phyloP scores from a whole-genome alignment of 2,888 invertebrate genomes.

The Chymomyza caudatula region DNA sequence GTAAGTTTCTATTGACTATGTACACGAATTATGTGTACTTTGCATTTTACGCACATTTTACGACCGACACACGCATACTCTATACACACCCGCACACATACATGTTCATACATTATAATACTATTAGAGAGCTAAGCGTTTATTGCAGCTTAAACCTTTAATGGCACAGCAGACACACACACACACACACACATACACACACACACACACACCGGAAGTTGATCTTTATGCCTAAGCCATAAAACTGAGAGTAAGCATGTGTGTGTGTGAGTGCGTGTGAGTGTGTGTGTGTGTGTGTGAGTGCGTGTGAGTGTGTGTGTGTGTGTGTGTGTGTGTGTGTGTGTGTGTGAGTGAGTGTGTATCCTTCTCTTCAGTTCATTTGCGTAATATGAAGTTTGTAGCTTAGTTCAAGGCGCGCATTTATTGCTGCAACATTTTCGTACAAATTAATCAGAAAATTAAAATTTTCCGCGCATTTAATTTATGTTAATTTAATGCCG shows the following conservation, averaged over 20 bases:
- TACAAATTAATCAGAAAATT: no score
- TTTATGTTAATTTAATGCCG: background rate
- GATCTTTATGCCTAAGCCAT: background rate
- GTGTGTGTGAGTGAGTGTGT: slow-evolving; percentile 3
- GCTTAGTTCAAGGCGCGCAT: slow-evolving; percentile 42
- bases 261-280: background rate
- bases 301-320: no score
- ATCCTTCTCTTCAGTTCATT: slow-evolving; percentile 15
- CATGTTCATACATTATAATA: background rate
- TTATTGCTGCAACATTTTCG: no score
- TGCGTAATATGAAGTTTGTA: slow-evolving; percentile 27
- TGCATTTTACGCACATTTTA: slow-evolving; percentile 71
- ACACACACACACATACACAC: slow-evolving; percentile 1
- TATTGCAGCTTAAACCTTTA: slow-evolving; percentile 64
- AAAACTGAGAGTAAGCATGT: slow-evolving; percentile 1
- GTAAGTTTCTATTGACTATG: no score
- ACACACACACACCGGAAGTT: no score
- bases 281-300: slow-evolving; percentile 6
- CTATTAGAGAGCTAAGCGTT: slow-evolving; percentile 40
- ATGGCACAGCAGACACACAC: slow-evolving; percentile 29
- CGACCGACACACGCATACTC: slow-evolving; percentile 30
- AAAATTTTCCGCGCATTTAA: background rate
- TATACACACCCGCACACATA: slow-evolving; percentile 4
- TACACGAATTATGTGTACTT: no score
- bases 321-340: no score